Conservation (phyloP, 2,113 vertebrate species). For the Lophura nycthemera region DNA sequence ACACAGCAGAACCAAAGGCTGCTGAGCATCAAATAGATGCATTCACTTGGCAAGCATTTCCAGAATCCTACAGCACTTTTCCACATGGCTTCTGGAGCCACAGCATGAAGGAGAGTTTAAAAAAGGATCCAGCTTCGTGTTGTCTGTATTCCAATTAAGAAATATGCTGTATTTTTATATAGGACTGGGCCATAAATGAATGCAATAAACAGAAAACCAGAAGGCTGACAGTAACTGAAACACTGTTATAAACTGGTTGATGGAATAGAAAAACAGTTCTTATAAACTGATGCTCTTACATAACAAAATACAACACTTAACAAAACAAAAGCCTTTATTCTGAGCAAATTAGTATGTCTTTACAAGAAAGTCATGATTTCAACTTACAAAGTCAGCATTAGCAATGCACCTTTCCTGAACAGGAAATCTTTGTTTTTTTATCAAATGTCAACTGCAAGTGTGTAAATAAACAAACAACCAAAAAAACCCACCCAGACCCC, state of each 20-base stretch:
- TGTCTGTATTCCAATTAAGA: not conserved
- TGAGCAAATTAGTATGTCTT: conserved; percentile 26
- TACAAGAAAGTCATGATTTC: conserved; percentile 61
- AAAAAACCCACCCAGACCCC: not conserved
- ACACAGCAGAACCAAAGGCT: not conserved
- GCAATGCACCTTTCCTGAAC: conserved; percentile 51
- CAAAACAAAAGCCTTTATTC: not conserved
- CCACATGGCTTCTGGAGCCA: not conserved
- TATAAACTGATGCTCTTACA: not conserved
- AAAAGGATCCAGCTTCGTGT: not conserved
- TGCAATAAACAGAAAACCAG: not conserved
- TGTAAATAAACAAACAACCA: not conserved
- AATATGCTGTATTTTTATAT: not conserved
- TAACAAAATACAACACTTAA: not conserved
- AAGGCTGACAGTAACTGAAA: not conserved
- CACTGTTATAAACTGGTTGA: not conserved
- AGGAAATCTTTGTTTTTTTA: conserved; percentile 44
- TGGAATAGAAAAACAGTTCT: not conserved
- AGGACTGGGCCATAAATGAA: not conserved
- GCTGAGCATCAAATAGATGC: not conserved
- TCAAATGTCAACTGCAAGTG: conserved; percentile 37
- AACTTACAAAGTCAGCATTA: conserved; percentile 65
- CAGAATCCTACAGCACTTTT: not conserved
- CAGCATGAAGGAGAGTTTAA: not conserved
- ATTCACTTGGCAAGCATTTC: not conserved